Evolutionary conservation across 2,113 vertebrate species (phyloP).

Genomic region (Sinocyclocheilus anshuiensis): DNA sequence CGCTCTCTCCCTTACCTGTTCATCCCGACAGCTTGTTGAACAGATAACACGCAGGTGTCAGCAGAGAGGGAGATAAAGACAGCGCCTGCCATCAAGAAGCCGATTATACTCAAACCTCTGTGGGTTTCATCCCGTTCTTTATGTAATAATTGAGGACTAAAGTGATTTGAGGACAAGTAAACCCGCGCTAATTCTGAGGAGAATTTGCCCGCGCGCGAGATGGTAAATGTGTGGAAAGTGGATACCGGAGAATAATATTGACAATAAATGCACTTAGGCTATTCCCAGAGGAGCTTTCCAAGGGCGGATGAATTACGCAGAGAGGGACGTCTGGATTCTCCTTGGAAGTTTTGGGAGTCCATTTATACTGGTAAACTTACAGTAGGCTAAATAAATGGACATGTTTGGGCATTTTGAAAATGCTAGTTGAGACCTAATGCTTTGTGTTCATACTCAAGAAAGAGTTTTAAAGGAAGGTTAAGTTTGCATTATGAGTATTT

Average conservation of each 20-base stretch:
- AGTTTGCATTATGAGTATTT: not conserved
- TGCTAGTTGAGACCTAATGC: not conserved
- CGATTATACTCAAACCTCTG: constrained; percentile 70
- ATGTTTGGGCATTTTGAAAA: not conserved
- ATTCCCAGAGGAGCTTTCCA: constrained; percentile 22
- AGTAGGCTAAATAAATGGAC: not conserved
- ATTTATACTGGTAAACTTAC: not conserved
- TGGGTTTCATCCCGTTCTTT: constrained; percentile 54
- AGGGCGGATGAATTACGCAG: constrained; percentile 37
- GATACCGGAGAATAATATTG: constrained; percentile 12
- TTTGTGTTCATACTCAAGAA: not conserved
- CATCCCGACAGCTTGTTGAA: constrained; percentile 26
- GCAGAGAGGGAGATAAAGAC: constrained; percentile 44
- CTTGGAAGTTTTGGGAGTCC: constrained; percentile 3
- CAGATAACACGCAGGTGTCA: constrained; percentile 46
- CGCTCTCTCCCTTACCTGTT: constrained; percentile 27
- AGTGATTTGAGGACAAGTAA: not conserved
- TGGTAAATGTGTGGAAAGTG: not conserved
- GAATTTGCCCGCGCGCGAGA: not conserved
- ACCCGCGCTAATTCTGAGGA: not conserved
- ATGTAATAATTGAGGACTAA: constrained; percentile 30
- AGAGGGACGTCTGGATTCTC: constrained; percentile 58
- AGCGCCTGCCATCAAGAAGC: constrained; percentile 66
- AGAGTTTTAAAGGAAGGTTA: not conserved
- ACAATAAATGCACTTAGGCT: not conserved